Base-by-base conservation (phyloP, 2,888 invertebrate species). In the Colletes collaris region DNA sequence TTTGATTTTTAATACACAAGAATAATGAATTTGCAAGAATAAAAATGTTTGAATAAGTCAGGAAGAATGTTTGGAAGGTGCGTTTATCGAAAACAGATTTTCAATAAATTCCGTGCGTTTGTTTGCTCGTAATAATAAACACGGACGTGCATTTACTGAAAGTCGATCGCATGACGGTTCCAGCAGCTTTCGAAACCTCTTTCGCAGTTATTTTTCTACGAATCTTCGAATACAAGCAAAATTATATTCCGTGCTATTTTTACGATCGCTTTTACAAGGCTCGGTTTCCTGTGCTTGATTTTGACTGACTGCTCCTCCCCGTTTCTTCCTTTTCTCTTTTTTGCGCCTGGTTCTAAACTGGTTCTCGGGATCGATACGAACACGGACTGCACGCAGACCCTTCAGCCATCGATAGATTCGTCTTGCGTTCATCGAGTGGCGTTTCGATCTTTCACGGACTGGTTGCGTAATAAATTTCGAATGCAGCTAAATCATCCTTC, bases 261-360 rank as follows among this genome's bases (percentile, higher is more conserved):
- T 63, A 49, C 52, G 44, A 8, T 59, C 35, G 50, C 62, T 62
- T 69, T 66, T 55, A 40, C 74, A 74, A 70, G 69, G 58, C 70
- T 60, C 62, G 37, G 68, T 49, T 72, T 60, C 44, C 69, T 46
- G 58, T 35, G 55, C 70, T 58, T 52, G 72, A 73, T 86, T 84
- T 83, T 73, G 82, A 78, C 85, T 75, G 65, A 27, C 60, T 71
- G 73, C 60, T 70, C 75, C 60, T 70, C 75, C 49, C 62, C 35
- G 56, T 27, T 55, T 19, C 63, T 16, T 65, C 69, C 67, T 62
- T 79, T 65, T 69, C 74, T 58, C 73, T 68, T 70, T 77, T 76
- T 79, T 78, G 72, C 67, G 37, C 46, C 60, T 59, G 76, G 83
- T 85, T 79, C 85, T 80, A 86, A 87, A 88, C 86, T 84, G 87